These are phyloP conservation scores for Rotaria sp. DNA, from an alignment of 2,888 invertebrate species.

Conservation along the genomic window DNA sequence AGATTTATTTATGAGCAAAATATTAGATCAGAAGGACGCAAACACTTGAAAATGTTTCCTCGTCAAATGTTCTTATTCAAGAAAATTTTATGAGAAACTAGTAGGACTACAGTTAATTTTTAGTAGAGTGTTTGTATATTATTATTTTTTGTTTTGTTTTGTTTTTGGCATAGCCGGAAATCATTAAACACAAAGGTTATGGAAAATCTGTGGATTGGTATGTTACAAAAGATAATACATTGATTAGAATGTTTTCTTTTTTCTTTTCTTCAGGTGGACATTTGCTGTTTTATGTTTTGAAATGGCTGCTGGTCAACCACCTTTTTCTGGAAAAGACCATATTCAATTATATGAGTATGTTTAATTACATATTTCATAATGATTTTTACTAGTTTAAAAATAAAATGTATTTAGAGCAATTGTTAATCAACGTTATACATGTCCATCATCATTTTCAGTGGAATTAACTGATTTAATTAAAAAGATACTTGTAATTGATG, in stretches of 20 bases:
- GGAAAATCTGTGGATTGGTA: constrained; percentile 9
- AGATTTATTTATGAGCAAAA: too few species aligned
- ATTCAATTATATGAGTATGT: constrained; percentile 1
- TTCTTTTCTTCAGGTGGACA: background rate
- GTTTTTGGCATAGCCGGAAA: background rate
- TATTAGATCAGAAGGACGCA: too few species aligned
- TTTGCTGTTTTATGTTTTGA: background rate
- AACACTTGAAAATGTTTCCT: too few species aligned
- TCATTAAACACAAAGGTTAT: constrained; percentile 12
- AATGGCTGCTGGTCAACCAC: constrained; percentile 24
- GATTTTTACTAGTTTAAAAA: background rate
- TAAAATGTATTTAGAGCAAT: background rate
- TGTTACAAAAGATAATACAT: too few species aligned
- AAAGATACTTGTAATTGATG: background rate
- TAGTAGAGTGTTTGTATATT: too few species aligned
- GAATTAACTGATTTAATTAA: background rate
- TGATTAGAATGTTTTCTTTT: background rate
- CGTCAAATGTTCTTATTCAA: too few species aligned
- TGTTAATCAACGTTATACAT: constrained; percentile 20
- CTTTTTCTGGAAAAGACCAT: background rate
- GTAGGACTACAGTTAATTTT: too few species aligned
- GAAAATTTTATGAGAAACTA: too few species aligned
- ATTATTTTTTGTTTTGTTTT: background rate
- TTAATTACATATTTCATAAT: too few species aligned
- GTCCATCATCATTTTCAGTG: background rate